Conservation (phyloP, 2,888 invertebrate species). For the Heteromurus nitidus region DNA sequence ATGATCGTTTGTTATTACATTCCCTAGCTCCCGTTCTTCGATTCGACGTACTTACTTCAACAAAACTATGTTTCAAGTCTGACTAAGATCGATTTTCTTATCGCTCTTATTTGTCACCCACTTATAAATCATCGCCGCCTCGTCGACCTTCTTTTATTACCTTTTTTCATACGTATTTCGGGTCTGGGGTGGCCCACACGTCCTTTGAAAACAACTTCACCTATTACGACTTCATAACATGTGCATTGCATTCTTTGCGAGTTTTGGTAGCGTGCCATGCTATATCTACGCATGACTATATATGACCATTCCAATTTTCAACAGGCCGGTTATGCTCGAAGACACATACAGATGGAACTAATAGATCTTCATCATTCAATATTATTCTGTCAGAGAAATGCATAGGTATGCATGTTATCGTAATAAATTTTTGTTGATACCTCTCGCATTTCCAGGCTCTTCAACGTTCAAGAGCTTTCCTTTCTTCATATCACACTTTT, state of each 20-base stretch:
- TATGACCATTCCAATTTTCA: constrained; percentile 11
- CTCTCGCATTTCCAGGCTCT: too few relatives aligned
- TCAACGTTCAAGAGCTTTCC: too few relatives aligned
- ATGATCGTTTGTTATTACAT: too few relatives aligned
- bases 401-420: constrained; percentile 18
- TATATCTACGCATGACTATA: too few relatives aligned
- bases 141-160: constrained; percentile 51
- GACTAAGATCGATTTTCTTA: constrained; percentile 69
- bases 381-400: constrained; percentile 41
- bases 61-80: constrained; percentile 34
- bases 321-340: neutral
- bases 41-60: too few relatives aligned
- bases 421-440: too few relatives aligned
- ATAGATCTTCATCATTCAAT: constrained; percentile 49
- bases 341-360: constrained; percentile 20
- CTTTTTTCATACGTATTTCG: constrained; percentile 22
- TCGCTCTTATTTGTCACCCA: constrained; percentile 68
- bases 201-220: too few relatives aligned
- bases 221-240: neutral
- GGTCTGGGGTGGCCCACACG: too few relatives aligned
- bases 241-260: too few relatives aligned
- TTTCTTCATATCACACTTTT: too few relatives aligned
- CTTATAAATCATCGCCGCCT: constrained; percentile 66
- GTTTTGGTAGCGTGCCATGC: neutral
- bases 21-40: constrained; percentile 15